Evolutionary conservation across 1,140 invertebrate genomes (phyloP), one percentile per base, ranked within the genome.

Genomic region (Sarcophaga bullata): DNA sequence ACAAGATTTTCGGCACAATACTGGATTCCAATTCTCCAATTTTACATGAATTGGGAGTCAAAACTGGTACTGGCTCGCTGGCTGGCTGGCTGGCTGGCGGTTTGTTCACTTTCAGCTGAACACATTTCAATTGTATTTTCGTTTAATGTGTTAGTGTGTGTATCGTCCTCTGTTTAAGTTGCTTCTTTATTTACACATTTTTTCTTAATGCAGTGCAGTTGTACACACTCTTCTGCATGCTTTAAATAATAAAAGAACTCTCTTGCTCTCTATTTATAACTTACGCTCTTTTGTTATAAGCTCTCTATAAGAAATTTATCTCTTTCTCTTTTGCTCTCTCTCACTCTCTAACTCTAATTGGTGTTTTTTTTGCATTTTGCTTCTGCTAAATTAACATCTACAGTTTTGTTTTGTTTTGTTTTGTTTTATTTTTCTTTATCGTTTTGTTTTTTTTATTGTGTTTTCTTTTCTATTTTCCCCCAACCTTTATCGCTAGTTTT

Each of bases 31-130:
- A 73, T 81, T 37, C 25, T 37, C 25, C 25, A 37, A 37, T 37
- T 37, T 81, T 81, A 81, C 81, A 81, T 81, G 68, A 72, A 80
- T 89, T 49, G 91, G 86, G 72, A 62, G 80, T 80, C 52, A 58
- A 80, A 62, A 68, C 80, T 80, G 80, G 58, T 68, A 80, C 80
- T 80, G 19, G 47, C 25, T 37, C 25, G 25, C 25, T 37, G 4
- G 68, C 9, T 73, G 73, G 46, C 9, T 73, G 73, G 46, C 19
- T 75, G 73, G 8, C 73, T 15, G 54, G 25, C 78, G 15, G 50
- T 50, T 37, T 54, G 54, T 50, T 52, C 50, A 52, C 50, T 80
- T 54, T 68, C 62, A 68, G 62, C 62, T 68, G 62, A 68, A 68
- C 17, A 68, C 62, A 68, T 68, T 68, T 37, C 25, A 37, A 37